A percentile compares a stretch with the other conserved stretches of the same genome.
These are phyloP conservation scores for Drosophila nikananu DNA, from an alignment of 1,140 invertebrate species.

Conservation along the genomic window DNA sequence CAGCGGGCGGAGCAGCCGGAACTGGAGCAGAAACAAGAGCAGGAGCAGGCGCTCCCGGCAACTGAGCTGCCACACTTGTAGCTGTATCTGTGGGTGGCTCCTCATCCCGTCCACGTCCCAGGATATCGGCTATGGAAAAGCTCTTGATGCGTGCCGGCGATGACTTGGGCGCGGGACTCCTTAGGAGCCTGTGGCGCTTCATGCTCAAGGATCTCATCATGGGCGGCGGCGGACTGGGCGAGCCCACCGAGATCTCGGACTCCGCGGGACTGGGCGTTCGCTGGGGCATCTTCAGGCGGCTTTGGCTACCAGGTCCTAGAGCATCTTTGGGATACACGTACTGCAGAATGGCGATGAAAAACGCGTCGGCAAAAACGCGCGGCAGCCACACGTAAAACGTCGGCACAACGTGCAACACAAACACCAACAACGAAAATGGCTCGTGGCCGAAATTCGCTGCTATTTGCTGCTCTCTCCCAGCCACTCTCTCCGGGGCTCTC, in stretches of 20 bases:
- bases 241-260: constrained; percentile 82
- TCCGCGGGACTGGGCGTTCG: constrained; percentile 74
- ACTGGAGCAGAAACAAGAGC: constrained; percentile 14
- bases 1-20: constrained; percentile 25
- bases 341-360: constrained; percentile 47
- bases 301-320: constrained; percentile 4
- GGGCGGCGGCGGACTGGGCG: constrained; percentile 78
- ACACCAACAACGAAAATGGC: constrained; percentile 68
- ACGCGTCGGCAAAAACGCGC: constrained; percentile 74
- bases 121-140: constrained; percentile 97
- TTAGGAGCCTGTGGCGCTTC: constrained; percentile 88
- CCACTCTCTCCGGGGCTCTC: constrained; percentile 11
- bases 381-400: constrained; percentile 45
- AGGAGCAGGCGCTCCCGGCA: neutral
- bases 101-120: constrained; percentile 86
- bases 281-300: constrained; percentile 54
- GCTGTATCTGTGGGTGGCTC: neutral
- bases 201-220: constrained; percentile 48
- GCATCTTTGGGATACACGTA: constrained; percentile 26
- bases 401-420: constrained; percentile 75
- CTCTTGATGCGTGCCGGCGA: constrained; percentile 90
- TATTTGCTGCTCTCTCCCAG: constrained; percentile 22
- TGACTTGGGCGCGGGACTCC: constrained; percentile 44
- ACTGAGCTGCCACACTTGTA: neutral
- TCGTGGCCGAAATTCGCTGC: constrained; percentile 25